Evolutionary conservation across 2,797 vertebrate genomes (phyloP), one percentile per base, ranked within the genome.

Genomic region (Pseudochromis fuscus): DNA sequence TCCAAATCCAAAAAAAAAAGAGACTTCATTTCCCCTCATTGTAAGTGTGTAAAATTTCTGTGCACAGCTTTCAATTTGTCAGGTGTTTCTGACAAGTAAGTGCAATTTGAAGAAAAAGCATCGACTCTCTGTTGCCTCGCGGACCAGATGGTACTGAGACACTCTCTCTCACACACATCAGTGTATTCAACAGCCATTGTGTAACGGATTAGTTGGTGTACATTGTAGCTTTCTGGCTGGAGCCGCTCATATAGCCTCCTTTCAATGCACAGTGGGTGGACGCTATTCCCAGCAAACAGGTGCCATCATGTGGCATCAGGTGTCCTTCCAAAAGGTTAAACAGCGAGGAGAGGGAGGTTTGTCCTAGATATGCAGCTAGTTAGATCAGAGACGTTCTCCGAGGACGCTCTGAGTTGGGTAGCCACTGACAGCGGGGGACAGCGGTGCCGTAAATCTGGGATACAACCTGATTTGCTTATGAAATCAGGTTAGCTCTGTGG

Each of bases 401-500:
- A 83, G 87, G 88, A 79, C 74, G 8, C 33, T 60, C 72, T 79
- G 79, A 70, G 74, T 77, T 75, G 67, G 65, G 75, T 85, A 31
- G 81, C 84, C 76, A 55, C 57, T 15, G 67, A 76, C 84, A 67
- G 69, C 57, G 10, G 75, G n/a, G 73, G 72, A 73, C 70, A 23
- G 70, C 15, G 27, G 65, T 5, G 62, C 37, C 67, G 58, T 68
- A 40, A 82, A 86, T 89, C 72, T 86, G 78, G 86, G 86, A 83
- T 83, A 56, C 73, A 85, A 72, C 84, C 88, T 81, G 80, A 82
- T 88, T 89, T 83, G 72, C 77, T 75, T 38, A 64, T 82, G 64
- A 87, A 90, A 90, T 88, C 82, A 91, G 89, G 89, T 87, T 89
- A 88, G 76, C 64, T 63, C 67, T 60, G 49, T 72, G 19, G 51